A percentile compares a stretch with the other conserved stretches of the same genome.
phyloP scores from a whole-genome alignment of 53 echinoderm and acorn worm genomes.

The Temnopleurus reevesii region DNA sequence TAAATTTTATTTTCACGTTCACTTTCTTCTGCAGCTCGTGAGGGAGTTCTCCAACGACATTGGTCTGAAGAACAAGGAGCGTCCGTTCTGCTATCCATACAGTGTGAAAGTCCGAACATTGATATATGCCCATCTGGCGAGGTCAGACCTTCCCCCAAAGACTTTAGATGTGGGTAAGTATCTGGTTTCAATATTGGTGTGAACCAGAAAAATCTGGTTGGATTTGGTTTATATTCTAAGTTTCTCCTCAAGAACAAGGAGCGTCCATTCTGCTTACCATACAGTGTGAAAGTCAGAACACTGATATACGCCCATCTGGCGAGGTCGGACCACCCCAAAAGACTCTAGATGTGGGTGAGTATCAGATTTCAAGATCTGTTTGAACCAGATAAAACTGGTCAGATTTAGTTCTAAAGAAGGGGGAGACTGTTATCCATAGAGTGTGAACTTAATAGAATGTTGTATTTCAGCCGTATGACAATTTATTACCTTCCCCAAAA shows the following conservation, averaged over 20 bases:
- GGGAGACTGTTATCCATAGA: too few relatives aligned
- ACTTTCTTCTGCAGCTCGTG: slow-evolving; percentile 67
- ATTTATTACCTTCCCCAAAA: too few relatives aligned
- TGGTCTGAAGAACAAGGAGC: slow-evolving; percentile 91
- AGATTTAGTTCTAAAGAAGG: too few relatives aligned
- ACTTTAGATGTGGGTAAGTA: slow-evolving; percentile 87
- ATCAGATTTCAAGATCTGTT: too few relatives aligned
- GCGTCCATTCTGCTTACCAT: slow-evolving; percentile 87
- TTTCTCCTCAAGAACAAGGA: slow-evolving; percentile 96
- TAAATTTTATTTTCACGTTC: too few relatives aligned
- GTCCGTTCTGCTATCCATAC: slow-evolving; percentile 90
- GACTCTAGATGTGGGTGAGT: slow-evolving; percentile 87
- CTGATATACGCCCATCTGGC: slow-evolving; percentile 89
- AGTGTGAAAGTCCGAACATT: slow-evolving; percentile 83
- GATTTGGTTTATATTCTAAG: too few relatives aligned
- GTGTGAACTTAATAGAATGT: too few relatives aligned
- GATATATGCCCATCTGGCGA: slow-evolving; percentile 85
- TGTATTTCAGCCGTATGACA: too few relatives aligned
- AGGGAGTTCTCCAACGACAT: slow-evolving; percentile 84
- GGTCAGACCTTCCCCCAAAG: slow-evolving; percentile 70
- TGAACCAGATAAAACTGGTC: too few relatives aligned
- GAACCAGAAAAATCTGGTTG: too few relatives aligned
- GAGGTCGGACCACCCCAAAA: slow-evolving; percentile 68
- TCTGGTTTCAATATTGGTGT: too few relatives aligned
- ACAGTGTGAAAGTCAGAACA: slow-evolving; percentile 85